These are phyloP conservation scores for Leptura quadrifasciata DNA, from an alignment of 2,888 invertebrate genomes.

Conservation along the genomic window DNA sequence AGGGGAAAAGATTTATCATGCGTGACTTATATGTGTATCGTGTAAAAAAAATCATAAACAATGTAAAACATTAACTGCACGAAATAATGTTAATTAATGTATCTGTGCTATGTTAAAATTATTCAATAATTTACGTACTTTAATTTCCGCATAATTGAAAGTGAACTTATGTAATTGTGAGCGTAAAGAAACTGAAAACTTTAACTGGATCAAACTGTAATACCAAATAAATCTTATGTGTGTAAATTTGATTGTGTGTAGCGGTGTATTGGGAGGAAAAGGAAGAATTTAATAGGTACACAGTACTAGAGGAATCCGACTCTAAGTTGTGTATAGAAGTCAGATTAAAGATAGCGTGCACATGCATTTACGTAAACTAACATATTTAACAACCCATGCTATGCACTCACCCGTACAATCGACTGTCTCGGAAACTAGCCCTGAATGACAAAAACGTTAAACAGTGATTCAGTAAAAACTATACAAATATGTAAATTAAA, in stretches of 20 bases:
- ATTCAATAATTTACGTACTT: slow-evolving; percentile 49
- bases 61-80: slow-evolving; percentile 26
- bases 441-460: slow-evolving; percentile 70
- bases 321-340: slow-evolving; percentile 64
- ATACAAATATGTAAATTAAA: neutral
- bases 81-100: slow-evolving; percentile 43
- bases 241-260: slow-evolving; percentile 35
- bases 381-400: slow-evolving; percentile 45
- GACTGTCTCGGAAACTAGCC: slow-evolving; percentile 93
- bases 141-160: slow-evolving; percentile 59
- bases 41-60: slow-evolving; percentile 33
- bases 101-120: slow-evolving; percentile 50
- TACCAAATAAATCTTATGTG: slow-evolving; percentile 42
- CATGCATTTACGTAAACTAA: slow-evolving; percentile 52
- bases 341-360: slow-evolving; percentile 58
- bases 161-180: slow-evolving; percentile 58
- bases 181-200: slow-evolving; percentile 48
- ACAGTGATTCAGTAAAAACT: neutral
- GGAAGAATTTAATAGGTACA: slow-evolving; percentile 24
- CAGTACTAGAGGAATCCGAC: slow-evolving; percentile 53
- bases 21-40: slow-evolving; percentile 31
- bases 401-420: slow-evolving; percentile 86
- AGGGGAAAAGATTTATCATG: slow-evolving; percentile 42
- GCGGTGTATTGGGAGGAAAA: slow-evolving; percentile 35
- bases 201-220: slow-evolving; percentile 37